Base-by-base conservation (phyloP, 2,888 invertebrate genomes). In the Ophion slaviceki region DNA sequence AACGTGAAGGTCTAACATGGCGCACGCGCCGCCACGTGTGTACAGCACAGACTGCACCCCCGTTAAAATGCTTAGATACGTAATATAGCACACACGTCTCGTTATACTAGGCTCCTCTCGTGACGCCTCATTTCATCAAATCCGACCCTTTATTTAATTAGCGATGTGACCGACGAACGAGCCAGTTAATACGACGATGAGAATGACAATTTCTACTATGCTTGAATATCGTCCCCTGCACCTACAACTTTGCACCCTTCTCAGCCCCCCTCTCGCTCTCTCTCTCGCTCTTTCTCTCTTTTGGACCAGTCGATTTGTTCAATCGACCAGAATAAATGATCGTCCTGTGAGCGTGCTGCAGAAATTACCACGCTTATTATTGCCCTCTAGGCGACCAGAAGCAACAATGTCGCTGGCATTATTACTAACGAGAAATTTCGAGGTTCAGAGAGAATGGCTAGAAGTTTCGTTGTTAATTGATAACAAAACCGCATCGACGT, bases 81-180 rank as follows among this genome's bases (percentile, higher is more conserved):
- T 67, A 71, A 67, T 45, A 70, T 47, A 68, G 53, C 71, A 7
- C 61, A 68, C 36, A 47, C 80, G 47, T 77, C 53, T 68, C 28
- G 66, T 82, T 68, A 68, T 67, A 17, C 53, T 57, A n/a, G 53
- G 75, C 67, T 71, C 67, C 75, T 72, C 66, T 75, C 71, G 80
- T n/a, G 74, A 86, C 85, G 89, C 90, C 86, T 86, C 87, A 87
- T 90, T 89, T 88, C 88, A 90, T 87, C 91, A 88, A 92, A 91
- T 90, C 89, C 89, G 88, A 88, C 90, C 91, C 92, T 92, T 93
- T 91, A 93, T 93, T 93, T 93, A 92, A 93, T 93, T 93, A 93
- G 92, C 90, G 80, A 87, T 85, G 88, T 88, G 89, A 88, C 86
- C 76, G 85, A 82, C 85, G 68, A 77, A 77, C 77, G 76, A 83